Conservation (phyloP, 1,140 invertebrate species). For the Monochamus saltuarius region DNA sequence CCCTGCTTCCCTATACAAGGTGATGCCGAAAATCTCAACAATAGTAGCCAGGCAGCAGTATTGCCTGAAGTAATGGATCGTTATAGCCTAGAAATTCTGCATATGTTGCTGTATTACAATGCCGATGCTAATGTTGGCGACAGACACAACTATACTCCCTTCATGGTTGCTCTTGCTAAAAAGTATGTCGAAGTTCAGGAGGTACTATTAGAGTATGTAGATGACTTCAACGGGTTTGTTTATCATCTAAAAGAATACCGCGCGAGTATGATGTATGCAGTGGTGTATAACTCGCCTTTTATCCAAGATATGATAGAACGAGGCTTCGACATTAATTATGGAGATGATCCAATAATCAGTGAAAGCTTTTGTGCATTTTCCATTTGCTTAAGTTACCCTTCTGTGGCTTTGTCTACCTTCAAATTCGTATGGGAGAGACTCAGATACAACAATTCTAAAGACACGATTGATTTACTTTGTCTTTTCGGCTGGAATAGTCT, state of each 20-base stretch:
- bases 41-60: slow-evolving; percentile 26
- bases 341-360: slow-evolving; percentile 1
- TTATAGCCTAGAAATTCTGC: slow-evolving; percentile 23
- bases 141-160: slow-evolving; percentile 19
- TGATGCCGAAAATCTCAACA: slow-evolving; percentile 22
- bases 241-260: slow-evolving; percentile 5
- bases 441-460: slow-evolving; percentile 10
- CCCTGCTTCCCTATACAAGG: slow-evolving; percentile 21
- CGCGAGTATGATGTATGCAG: slow-evolving; percentile 18
- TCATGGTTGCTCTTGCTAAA: slow-evolving; percentile 26
- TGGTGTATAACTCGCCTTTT: slow-evolving; percentile 11
- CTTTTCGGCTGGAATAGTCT: slow-evolving; percentile 3
- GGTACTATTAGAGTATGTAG: slow-evolving; percentile 26
- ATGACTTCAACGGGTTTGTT: slow-evolving; percentile 22
- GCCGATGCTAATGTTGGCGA: slow-evolving; percentile 20
- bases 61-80: slow-evolving; percentile 25
- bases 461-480: slow-evolving; percentile 2
- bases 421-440: too few relatives aligned
- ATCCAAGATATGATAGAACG: too few relatives aligned
- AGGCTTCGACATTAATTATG: slow-evolving; percentile 23
- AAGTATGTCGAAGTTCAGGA: slow-evolving; percentile 17
- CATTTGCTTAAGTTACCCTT: slow-evolving; percentile 21
- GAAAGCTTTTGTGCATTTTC: neutral
- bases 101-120: too few relatives aligned
- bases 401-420: slow-evolving; percentile 17